phyloP scores from a whole-genome alignment of 2,888 invertebrate species.

The Rhagonycha fulva region DNA sequence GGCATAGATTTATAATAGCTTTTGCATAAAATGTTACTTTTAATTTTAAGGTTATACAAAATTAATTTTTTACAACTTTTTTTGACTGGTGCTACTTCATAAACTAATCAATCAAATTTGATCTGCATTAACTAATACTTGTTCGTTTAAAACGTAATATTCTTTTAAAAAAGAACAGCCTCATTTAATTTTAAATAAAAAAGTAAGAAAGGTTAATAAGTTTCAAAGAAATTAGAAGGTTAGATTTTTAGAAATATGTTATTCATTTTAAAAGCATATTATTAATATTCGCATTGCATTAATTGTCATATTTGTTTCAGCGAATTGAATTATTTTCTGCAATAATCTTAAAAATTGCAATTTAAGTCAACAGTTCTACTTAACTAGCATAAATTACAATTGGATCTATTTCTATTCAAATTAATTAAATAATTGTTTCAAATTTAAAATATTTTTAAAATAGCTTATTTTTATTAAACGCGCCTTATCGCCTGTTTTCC shows the following conservation, averaged over 20 bases:
- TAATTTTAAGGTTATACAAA: neutral
- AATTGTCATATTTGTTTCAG: neutral
- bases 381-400: too few species aligned
- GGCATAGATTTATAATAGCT: neutral
- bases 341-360: neutral
- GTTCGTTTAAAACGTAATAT: neutral
- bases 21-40: neutral
- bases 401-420: too few species aligned
- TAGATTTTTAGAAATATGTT: neutral
- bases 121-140: neutral
- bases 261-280: neutral
- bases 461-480: too few species aligned
- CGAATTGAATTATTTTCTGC: neutral
- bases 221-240: neutral
- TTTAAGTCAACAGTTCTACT: too few species aligned
- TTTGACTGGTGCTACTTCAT: neutral
- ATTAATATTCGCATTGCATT: neutral
- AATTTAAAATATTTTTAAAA: too few species aligned
- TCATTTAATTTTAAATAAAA: neutral
- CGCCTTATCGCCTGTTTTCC: too few species aligned
- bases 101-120: neutral
- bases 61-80: neutral
- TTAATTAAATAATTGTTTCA: too few species aligned
- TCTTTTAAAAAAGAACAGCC: neutral
- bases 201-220: neutral